Evolutionary conservation across 2,888 invertebrate species (phyloP).

Genomic region (Drosophila colorata): DNA sequence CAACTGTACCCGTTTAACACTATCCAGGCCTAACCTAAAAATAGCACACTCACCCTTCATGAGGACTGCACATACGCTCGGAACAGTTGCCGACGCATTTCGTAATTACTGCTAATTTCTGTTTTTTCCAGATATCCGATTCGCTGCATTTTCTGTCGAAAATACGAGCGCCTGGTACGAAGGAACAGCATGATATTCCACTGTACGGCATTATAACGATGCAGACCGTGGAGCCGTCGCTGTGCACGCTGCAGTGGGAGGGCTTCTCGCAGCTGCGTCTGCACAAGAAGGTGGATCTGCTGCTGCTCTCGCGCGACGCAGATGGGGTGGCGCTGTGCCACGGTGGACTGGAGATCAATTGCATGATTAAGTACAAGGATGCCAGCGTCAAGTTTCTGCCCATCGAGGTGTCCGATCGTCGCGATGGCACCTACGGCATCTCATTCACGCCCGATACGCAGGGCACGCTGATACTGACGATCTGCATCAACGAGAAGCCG

Average conservation of each 20-base stretch:
- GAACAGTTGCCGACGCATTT: not conserved
- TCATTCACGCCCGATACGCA: constrained; percentile 88
- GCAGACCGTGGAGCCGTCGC: constrained; percentile 88
- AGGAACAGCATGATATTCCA: constrained; percentile 85
- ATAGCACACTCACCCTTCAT: not conserved
- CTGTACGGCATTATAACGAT: constrained; percentile 88
- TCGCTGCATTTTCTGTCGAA: constrained; percentile 87
- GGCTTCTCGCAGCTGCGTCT: constrained; percentile 86
- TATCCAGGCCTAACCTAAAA: not conserved
- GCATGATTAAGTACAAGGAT: constrained; percentile 87
- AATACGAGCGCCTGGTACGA: constrained; percentile 85
- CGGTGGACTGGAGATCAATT: constrained; percentile 88
- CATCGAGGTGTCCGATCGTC: constrained; percentile 87
- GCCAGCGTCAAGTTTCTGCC: constrained; percentile 85
- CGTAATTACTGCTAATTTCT: not conserved
- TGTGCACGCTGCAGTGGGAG: constrained; percentile 87
- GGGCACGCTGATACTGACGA: constrained; percentile 88
- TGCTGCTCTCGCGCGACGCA: constrained; percentile 88
- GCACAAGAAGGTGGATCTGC: constrained; percentile 87
- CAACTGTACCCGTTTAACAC: not conserved
- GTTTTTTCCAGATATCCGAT: constrained; percentile 83
- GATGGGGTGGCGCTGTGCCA: constrained; percentile 89
- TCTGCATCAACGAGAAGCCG: constrained; percentile 88
- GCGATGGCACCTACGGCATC: constrained; percentile 89
- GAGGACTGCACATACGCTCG: not conserved